phyloP scores from a whole-genome alignment of 2,797 vertebrate genomes.

The Pelobates cultripes region DNA sequence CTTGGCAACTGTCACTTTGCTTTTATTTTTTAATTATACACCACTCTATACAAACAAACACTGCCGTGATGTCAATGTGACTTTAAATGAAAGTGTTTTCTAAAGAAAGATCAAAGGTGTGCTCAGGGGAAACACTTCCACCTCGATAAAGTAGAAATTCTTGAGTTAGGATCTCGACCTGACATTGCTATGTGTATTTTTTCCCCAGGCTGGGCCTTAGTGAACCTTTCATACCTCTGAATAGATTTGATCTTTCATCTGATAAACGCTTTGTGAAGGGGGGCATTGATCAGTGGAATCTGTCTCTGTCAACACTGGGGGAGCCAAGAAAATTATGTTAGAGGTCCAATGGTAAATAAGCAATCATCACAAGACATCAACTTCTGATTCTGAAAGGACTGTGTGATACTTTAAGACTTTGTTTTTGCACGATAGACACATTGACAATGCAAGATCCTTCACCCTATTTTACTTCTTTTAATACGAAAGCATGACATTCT shows the following conservation, averaged over 20 bases:
- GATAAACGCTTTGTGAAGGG: conserved; percentile 50
- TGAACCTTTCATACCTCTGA: conserved; percentile 42
- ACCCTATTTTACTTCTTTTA: not conserved
- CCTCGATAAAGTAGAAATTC: conserved; percentile 36
- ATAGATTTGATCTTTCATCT: conserved; percentile 51
- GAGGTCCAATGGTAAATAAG: conserved; percentile 7
- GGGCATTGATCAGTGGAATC: conserved; percentile 43
- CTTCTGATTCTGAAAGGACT: not conserved
- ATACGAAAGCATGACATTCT: not conserved
- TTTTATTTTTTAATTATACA: conserved; percentile 48
- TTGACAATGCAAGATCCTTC: not conserved
- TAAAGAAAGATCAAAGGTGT: conserved; percentile 49
- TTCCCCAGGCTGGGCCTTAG: conserved; percentile 45
- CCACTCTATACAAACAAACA: conserved; percentile 18
- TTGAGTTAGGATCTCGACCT: conserved; percentile 46
- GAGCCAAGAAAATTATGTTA: conserved; percentile 35
- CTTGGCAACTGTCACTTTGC: conserved; percentile 25
- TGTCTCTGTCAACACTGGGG: conserved; percentile 47
- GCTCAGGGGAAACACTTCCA: conserved; percentile 51
- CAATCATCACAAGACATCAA: conserved; percentile 33
- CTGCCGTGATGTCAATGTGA: conserved; percentile 35
- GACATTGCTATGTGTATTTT: conserved; percentile 36
- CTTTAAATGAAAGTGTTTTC: conserved; percentile 45
- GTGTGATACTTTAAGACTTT: conserved; percentile 18
- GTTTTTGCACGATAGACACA: conserved; percentile 10